phyloP scores from a whole-genome alignment of 1,140 invertebrate genomes.

The Panagrolaimus sp. region DNA sequence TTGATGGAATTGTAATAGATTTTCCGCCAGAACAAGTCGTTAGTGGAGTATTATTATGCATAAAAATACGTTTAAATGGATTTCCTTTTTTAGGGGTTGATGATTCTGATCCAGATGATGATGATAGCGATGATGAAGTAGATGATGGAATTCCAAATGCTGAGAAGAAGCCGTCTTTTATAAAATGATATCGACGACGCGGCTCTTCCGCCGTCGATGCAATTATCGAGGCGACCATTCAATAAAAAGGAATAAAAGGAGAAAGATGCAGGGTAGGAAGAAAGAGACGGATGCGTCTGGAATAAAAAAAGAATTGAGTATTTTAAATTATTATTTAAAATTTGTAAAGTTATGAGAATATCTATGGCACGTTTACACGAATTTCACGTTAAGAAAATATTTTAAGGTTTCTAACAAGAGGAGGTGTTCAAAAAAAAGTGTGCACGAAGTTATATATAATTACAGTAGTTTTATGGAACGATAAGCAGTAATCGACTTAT shows the following conservation, averaged over 20 bases:
- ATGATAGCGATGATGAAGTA: not conserved
- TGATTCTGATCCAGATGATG: not conserved
- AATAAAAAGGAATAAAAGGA: not conserved
- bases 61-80: slow-evolving; percentile 1
- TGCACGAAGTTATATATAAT: too few relatives aligned
- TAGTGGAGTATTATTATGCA: not conserved
- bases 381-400: too few relatives aligned
- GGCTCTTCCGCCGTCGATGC: slow-evolving; percentile 5
- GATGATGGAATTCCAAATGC: not conserved
- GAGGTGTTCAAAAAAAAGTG: too few relatives aligned
- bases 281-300: too few relatives aligned
- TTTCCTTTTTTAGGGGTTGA: not conserved
- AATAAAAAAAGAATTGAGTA: too few relatives aligned
- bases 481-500: too few relatives aligned
- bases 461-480: too few relatives aligned
- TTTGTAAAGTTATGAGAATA: too few relatives aligned
- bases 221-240: slow-evolving; percentile 7
- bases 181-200: slow-evolving; percentile 10
- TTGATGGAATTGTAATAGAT: not conserved
- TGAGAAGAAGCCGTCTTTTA: slow-evolving; percentile 5
- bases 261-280: too few relatives aligned
- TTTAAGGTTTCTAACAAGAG: too few relatives aligned
- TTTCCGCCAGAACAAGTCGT: not conserved
- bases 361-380: too few relatives aligned
- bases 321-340: too few relatives aligned